phyloP scores from a whole-genome alignment of 2,797 vertebrate species.

The Vireo griseus region DNA sequence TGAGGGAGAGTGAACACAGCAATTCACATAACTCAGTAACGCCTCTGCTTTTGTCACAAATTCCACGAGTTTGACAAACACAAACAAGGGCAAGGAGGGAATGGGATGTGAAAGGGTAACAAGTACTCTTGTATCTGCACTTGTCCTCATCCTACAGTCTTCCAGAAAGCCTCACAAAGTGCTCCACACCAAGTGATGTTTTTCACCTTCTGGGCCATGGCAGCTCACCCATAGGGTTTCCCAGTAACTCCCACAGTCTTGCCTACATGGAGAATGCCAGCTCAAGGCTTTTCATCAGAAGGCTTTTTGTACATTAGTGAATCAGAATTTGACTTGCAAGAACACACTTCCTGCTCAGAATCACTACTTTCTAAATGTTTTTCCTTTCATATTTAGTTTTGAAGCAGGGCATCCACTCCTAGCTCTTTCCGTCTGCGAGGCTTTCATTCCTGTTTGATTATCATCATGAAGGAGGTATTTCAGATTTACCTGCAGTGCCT shows the following conservation, averaged over 20 bases:
- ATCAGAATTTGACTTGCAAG: background rate
- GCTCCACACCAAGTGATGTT: background rate
- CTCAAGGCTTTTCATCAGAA: background rate
- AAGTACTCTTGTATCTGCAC: background rate
- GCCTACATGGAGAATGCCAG: background rate
- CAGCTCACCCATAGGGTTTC: background rate
- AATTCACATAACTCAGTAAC: background rate
- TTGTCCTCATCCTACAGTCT: background rate
- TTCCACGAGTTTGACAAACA: background rate
- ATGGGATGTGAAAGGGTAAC: background rate
- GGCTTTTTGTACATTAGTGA: background rate
- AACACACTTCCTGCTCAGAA: background rate
- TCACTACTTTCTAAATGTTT: background rate
- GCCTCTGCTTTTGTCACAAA: background rate
- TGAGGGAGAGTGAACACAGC: background rate
- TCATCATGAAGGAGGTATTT: background rate
- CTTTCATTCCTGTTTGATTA: background rate
- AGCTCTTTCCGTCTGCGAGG: background rate
- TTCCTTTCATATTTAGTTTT: background rate
- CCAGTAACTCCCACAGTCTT: background rate
- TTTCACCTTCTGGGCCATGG: background rate
- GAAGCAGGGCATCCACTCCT: background rate
- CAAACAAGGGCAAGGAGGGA: background rate
- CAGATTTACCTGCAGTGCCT: background rate
- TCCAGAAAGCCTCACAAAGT: background rate